phyloP scores from a whole-genome alignment of 2,113 vertebrate genomes.

The Rhinichthys klamathensis region DNA sequence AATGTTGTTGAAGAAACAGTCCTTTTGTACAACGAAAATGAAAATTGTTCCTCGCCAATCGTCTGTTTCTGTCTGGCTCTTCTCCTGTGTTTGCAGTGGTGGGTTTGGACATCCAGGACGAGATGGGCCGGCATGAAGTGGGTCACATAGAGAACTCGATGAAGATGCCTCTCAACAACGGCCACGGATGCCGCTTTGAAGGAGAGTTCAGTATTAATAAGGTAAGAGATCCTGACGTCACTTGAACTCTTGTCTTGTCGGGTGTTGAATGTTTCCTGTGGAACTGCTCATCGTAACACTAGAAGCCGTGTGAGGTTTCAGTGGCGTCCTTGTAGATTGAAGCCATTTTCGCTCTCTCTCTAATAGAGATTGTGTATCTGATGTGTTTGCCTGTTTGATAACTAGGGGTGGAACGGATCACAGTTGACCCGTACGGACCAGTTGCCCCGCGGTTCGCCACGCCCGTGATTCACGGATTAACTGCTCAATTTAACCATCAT shows the following conservation, averaged over 20 bases:
- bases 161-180: slow-evolving; percentile 90
- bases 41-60: neutral
- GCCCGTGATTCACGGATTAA: too few species aligned
- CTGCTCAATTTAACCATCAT: too few species aligned
- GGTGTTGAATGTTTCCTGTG: neutral
- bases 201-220: slow-evolving; percentile 98
- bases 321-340: neutral
- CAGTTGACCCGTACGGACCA: too few species aligned
- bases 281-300: neutral
- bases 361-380: neutral
- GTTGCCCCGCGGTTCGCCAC: too few species aligned
- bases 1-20: neutral
- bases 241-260: neutral
- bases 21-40: neutral
- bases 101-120: slow-evolving; percentile 98
- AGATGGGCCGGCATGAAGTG: slow-evolving; percentile 98
- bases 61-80: neutral
- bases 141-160: slow-evolving; percentile 98
- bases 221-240: slow-evolving; percentile 70
- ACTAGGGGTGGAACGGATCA: too few species aligned
- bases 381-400: slow-evolving; percentile 5
- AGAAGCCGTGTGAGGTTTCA: neutral
- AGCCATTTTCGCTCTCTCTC: neutral
- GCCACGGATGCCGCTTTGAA: slow-evolving; percentile 93
- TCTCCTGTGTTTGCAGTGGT: slow-evolving; percentile 81